A percentile compares a stretch with the other conserved stretches of the same genome.
These are phyloP conservation scores for Laterallus jamaicensis DNA, from an alignment of 2,113 vertebrate species.

Conservation along the genomic window DNA sequence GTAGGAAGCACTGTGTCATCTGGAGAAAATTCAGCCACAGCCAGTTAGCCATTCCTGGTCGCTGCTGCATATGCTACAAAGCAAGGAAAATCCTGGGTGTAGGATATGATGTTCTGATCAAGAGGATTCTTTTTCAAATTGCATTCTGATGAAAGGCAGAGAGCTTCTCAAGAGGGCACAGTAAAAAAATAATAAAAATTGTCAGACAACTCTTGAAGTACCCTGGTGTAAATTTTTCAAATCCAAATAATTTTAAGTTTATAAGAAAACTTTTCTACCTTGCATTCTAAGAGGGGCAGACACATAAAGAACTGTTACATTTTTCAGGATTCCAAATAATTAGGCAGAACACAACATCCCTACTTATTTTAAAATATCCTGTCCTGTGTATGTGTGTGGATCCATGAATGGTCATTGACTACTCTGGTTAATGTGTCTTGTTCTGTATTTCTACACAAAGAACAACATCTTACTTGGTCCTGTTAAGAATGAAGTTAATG, in stretches of 20 bases:
- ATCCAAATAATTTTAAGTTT: neutral
- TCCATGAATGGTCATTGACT: neutral
- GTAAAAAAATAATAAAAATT: neutral
- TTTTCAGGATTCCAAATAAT: neutral
- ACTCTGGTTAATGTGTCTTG: neutral
- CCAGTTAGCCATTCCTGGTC: neutral
- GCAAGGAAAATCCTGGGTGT: neutral
- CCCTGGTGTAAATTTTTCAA: neutral
- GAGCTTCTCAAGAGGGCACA: neutral
- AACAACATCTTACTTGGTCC: neutral
- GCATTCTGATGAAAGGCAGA: neutral
- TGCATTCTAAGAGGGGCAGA: neutral
- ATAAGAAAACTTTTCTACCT: neutral
- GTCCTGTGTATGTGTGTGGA: neutral
- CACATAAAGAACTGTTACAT: neutral
- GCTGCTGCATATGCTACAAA: neutral
- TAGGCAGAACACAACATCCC: neutral
- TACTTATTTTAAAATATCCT: neutral
- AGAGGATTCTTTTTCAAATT: neutral
- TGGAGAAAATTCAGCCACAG: neutral
- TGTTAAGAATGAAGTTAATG: neutral
- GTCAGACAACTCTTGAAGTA: neutral
- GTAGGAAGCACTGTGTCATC: neutral
- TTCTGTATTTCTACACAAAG: neutral
- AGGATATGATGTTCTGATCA: neutral